Base-by-base conservation (phyloP, 2,888 invertebrate genomes). In the Acanthococcus lagerstroemiae region DNA sequence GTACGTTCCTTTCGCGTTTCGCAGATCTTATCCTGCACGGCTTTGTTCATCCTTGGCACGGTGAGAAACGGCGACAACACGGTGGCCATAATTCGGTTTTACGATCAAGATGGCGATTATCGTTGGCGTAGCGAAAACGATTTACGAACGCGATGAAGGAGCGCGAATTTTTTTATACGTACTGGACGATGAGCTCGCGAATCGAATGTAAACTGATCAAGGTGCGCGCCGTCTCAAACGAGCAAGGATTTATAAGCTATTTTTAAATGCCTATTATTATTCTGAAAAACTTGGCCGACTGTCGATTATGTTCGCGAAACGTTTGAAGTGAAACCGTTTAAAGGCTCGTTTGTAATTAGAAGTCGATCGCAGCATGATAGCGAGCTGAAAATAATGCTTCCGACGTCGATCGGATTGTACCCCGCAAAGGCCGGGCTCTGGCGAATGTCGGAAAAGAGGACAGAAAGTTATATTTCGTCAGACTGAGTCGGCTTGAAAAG, bases 241-340 rank as follows among this genome's bases (percentile, higher is more conserved):
- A 37, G 54, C 54, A 30, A 63, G 37, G 54, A 30, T 54, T 63
- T 63, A 25, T 37, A 17, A 24, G 5, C 27, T 52, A 52, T 52
- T 63, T 63, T 63, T 63, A 52, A 63, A 63, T 63, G 44, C 63
- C 63, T 63, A 63, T 63, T 63, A 63, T 63, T 63, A 48, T 30
- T 54, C 54, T 24, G 9, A 24, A 58, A 22, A 48, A 4, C 48
- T 63, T 63, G 63, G 63, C 63, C 63, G 52, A 19, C 22, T 27
- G 27, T 63, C 54, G 50, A 63, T 58, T n/a, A 17, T 17, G 9
- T 12, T 25, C 26, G 24, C 44, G 50, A 61, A 61, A 50, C 48
- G 25, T 37, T 50, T 55, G 24, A 19, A n/a, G n/a, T n/a, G n/a
- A n/a, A n/a, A n/a, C n/a, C n/a, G n/a, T n/a, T n/a, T n/a, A n/a